These are phyloP conservation scores for Eurystomus gularis DNA, from an alignment of 2,113 vertebrate genomes.

Conservation along the genomic window DNA sequence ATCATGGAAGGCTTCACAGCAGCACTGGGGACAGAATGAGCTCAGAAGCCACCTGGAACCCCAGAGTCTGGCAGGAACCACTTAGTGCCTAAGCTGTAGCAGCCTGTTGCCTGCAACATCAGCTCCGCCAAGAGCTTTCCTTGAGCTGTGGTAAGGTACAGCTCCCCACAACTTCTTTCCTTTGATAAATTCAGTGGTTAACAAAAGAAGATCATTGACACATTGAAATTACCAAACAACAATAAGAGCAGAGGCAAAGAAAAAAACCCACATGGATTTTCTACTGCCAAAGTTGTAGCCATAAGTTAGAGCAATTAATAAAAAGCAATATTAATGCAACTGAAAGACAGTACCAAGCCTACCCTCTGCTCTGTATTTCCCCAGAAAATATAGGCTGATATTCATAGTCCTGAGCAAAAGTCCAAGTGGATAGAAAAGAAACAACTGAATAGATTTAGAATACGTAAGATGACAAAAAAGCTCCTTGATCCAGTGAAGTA, in stretches of 20 bases:
- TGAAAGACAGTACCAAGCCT: not conserved
- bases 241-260: not conserved
- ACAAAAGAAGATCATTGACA: not conserved
- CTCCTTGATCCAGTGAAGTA: not conserved
- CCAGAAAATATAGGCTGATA: not conserved
- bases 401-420: not conserved
- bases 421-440: not conserved
- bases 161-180: not conserved
- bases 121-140: not conserved
- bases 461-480: not conserved
- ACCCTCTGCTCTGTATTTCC: not conserved
- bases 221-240: not conserved
- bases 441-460: not conserved
- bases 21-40: not conserved
- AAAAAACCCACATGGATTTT: not conserved
- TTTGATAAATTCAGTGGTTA: not conserved
- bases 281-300: not conserved
- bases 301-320: not conserved
- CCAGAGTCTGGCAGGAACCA: not conserved
- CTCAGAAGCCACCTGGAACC: not conserved
- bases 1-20: not conserved
- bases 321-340: not conserved
- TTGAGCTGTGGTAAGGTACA: not conserved
- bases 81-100: not conserved
- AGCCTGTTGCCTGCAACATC: not conserved